Base-by-base conservation (phyloP, 2,888 invertebrate genomes). In the Cephus rjabovi region DNA sequence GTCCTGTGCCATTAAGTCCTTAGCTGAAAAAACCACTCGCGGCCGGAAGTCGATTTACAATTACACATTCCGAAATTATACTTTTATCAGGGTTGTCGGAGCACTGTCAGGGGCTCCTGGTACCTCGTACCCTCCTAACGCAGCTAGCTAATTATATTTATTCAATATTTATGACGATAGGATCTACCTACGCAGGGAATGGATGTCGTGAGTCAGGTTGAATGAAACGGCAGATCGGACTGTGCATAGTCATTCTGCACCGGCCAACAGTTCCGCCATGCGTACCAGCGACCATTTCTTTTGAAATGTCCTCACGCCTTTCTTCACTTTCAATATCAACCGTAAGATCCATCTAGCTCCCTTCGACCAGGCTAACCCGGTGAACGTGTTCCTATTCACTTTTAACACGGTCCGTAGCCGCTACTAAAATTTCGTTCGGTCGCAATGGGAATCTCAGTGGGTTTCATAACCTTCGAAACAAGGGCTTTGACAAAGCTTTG, bases 111-210 rank as follows among this genome's bases (percentile, higher is more conserved):
- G 56, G 23, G 56, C 56, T 56, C 23, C 71, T 12, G 71, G 71
- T 34, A 40, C 35, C 79, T 76, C 76, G 79, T 77, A 75, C 80
- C 80, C 77, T 81, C 79, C 82, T 79, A 81, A 79, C 81, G 75
- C 81, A 80, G 80, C 79, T 82, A 80, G 84, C 88, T 86, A 88
- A 88, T 88, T 88, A 88, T 85, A 85, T 87, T 88, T 87, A 87
- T 87, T 88, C 87, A 87, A 88, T 85, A 88, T 87, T 88, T 87
- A 87, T 83, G 74, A 69, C 73, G 88, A 88, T 88, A 87, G 76
- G 81, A 88, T 88, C 88, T 37, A 75, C 70, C 35, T 80, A 82
- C 83, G 79, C 76, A 82, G 78, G 80, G 82, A 80, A 80, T 82
- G 81, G 81, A 80, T 82, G 81, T 82, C 80, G 86, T 88, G 88